A percentile compares a stretch with the other conserved stretches of the same genome.
Conservation (phyloP, 92 coral and sea anemone species). For the Phenganax subtilis region DNA sequence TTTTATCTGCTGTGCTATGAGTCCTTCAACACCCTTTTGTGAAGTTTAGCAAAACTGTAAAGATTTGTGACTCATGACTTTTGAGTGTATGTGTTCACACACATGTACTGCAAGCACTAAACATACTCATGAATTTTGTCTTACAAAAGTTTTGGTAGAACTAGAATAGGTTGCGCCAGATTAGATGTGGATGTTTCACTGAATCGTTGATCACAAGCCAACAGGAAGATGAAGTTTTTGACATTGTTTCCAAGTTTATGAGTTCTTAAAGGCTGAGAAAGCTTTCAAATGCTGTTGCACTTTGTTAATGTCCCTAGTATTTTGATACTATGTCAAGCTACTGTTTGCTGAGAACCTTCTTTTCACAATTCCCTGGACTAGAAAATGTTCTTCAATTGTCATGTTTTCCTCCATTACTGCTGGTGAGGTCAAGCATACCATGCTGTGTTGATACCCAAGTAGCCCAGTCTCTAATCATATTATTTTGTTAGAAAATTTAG, state of each 20-base stretch:
- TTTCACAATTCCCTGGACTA: conserved; percentile 37
- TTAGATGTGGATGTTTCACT: conserved; percentile 26
- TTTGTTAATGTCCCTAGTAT: conserved; percentile 36
- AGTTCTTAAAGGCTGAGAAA: conserved; percentile 20
- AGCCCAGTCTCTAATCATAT: conserved; percentile 29
- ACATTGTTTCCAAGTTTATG: conserved; percentile 21
- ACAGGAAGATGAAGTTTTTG: neutral
- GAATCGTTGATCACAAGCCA: conserved; percentile 24
- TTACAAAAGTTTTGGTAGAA: conserved; percentile 7
- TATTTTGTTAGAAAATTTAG: conserved; percentile 22
- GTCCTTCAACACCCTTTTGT: conserved; percentile 15
- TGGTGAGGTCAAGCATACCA: conserved; percentile 19
- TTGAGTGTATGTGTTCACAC: neutral
- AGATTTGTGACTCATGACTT: conserved; percentile 6
- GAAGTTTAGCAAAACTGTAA: neutral
- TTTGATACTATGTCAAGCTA: conserved; percentile 36
- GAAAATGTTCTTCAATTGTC: conserved; percentile 37
- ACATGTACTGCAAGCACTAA: neutral
- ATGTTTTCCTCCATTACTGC: conserved; percentile 29
- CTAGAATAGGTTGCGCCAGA: conserved; percentile 7
- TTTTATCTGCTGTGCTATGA: conserved; percentile 15
- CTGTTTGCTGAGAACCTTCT: conserved; percentile 36
- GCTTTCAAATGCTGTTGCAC: conserved; percentile 35
- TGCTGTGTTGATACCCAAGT: conserved; percentile 38
- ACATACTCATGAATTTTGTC: neutral